These are phyloP conservation scores for Coregonus clupeaformis DNA, from an alignment of 2,113 vertebrate species.

Conservation along the genomic window DNA sequence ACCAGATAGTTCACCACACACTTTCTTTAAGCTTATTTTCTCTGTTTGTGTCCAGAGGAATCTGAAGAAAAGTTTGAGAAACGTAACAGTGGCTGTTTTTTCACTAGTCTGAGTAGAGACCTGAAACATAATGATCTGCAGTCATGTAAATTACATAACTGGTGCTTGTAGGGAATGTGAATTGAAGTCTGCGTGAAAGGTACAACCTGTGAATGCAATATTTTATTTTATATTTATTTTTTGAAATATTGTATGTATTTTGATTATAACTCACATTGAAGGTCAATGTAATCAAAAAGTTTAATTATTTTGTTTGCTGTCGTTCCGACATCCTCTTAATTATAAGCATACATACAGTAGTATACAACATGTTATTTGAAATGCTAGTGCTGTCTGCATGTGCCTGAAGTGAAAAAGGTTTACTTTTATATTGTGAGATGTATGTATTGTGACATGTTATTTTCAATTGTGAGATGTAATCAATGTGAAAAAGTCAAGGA, in stretches of 20 bases:
- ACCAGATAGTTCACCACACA: slow-evolving; percentile 19
- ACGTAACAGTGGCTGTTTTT: slow-evolving; percentile 30
- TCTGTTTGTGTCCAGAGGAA: background rate
- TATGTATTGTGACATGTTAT: too few relatives aligned
- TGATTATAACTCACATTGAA: background rate
- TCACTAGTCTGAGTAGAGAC: background rate
- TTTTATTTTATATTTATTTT: too few relatives aligned
- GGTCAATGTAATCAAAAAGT: too few relatives aligned
- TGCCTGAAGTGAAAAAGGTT: too few relatives aligned
- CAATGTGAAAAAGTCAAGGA: too few relatives aligned
- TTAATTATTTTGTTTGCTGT: too few relatives aligned
- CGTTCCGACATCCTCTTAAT: too few relatives aligned
- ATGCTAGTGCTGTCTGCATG: too few relatives aligned
- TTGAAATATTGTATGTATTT: background rate
- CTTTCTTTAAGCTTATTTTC: slow-evolving; percentile 16
- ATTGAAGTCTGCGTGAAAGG: background rate
- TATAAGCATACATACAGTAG: too few relatives aligned
- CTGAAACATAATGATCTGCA: background rate
- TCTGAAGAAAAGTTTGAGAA: background rate
- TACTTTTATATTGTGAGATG: too few relatives aligned
- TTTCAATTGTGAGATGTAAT: too few relatives aligned
- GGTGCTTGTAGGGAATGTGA: background rate
- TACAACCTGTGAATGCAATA: background rate
- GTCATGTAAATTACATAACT: background rate
- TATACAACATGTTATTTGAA: too few relatives aligned